phyloP scores from a whole-genome alignment of 2,888 invertebrate genomes.

The Eurytoma californica region DNA sequence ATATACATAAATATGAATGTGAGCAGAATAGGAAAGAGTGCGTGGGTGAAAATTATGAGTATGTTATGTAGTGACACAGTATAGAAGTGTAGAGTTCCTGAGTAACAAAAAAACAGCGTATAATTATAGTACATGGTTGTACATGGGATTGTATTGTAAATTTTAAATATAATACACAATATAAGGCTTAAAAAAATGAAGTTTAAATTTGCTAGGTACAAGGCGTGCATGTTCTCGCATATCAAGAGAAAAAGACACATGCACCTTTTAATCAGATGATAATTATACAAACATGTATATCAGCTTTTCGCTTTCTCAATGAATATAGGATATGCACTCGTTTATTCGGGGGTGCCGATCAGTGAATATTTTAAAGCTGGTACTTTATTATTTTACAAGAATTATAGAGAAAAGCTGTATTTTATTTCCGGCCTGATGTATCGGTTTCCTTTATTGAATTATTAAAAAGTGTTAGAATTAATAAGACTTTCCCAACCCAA shows the following conservation, averaged over 20 bases:
- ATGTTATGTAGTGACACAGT: conserved; percentile 32
- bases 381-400: background rate
- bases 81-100: conserved; percentile 50
- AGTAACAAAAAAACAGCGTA: conserved; percentile 15
- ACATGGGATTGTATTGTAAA: conserved; percentile 53
- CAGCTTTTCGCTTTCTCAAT: conserved; percentile 6
- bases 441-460: background rate
- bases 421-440: conserved; percentile 9
- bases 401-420: background rate
- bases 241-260: conserved; percentile 28
- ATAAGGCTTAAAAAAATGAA: conserved; percentile 39
- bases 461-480: too few species aligned
- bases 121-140: conserved; percentile 33
- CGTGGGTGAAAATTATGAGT: conserved; percentile 21
- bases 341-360: conserved; percentile 1
- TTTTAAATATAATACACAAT: conserved; percentile 43
- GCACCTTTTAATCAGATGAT: conserved; percentile 30
- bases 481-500: too few species aligned
- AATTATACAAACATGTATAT: conserved; percentile 16
- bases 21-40: conserved; percentile 15
- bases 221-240: conserved; percentile 14
- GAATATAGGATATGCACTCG: conserved; percentile 14
- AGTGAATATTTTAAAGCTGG: conserved; percentile 40
- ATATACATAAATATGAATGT: conserved; percentile 1
- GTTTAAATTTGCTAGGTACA: conserved; percentile 18